phyloP scores from a whole-genome alignment of 2,888 invertebrate species.

The Ptychoptera albimana region DNA sequence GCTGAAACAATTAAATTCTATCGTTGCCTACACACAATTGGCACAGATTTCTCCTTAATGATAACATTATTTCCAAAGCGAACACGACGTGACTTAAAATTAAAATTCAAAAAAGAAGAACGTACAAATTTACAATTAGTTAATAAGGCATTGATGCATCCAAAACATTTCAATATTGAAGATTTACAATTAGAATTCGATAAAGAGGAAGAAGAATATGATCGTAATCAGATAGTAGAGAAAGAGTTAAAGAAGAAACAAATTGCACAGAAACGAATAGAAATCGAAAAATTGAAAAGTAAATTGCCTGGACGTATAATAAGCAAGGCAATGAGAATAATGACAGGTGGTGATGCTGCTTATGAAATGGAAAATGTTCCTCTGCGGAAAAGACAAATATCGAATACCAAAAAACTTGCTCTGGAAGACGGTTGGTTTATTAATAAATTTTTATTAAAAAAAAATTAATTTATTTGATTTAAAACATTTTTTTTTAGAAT shows the following conservation, averaged over 20 bases:
- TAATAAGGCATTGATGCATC: constrained; percentile 56
- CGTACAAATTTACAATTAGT: constrained; percentile 52
- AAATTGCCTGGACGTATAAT: too few species aligned
- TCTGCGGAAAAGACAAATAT: too few species aligned
- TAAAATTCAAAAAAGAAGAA: constrained; percentile 90
- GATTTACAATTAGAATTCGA: constrained; percentile 40
- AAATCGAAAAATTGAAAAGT: too few species aligned
- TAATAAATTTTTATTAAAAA: too few species aligned
- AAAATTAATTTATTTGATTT: too few species aligned
- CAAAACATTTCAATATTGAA: constrained; percentile 49
- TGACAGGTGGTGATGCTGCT: constrained; percentile 8
- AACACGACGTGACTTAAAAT: constrained; percentile 65
- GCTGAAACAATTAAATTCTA: constrained; percentile 83
- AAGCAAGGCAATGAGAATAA: background rate
- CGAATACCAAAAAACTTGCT: too few species aligned
- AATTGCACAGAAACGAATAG: too few species aligned
- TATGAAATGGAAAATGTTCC: constrained; percentile 9
- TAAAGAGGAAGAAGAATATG: constrained; percentile 28
- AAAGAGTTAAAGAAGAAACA: constrained; percentile 1
- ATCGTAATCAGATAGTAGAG: constrained; percentile 6
- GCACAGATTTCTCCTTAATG: constrained; percentile 89
- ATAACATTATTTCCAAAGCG: constrained; percentile 64
- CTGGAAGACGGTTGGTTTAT: too few species aligned
- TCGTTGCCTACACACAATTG: constrained; percentile 72
- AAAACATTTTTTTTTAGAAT: too few species aligned